Conservation (phyloP, 2,888 invertebrate species). For the Drosophila rellima region DNA sequence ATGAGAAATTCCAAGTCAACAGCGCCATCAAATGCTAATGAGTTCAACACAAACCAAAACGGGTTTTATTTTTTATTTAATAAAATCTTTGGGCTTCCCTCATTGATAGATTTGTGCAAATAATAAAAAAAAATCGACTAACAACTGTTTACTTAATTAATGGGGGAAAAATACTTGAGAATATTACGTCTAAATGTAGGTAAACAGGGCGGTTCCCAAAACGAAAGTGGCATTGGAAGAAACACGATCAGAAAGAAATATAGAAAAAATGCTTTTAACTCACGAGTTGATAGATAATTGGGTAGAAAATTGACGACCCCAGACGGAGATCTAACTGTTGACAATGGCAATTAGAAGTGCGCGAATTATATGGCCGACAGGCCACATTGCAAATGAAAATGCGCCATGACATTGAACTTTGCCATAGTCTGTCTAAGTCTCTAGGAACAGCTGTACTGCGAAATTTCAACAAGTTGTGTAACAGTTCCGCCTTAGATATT, state of each 20-base stretch:
- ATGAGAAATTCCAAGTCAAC: conserved; percentile 42
- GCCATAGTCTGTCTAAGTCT: conserved; percentile 6
- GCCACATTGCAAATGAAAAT: conserved; percentile 13
- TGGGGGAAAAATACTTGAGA: conserved; percentile 63
- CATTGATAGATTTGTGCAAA: conserved; percentile 38
- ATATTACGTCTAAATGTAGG: conserved; percentile 38
- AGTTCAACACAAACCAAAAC: conserved; percentile 57
- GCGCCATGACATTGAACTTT: conserved; percentile 51
- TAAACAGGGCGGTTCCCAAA: conserved; percentile 48
- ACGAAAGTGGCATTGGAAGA: conserved; percentile 46
- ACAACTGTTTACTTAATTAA: conserved; percentile 64
- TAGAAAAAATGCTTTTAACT: conserved; percentile 42
- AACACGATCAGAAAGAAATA: conserved; percentile 25
- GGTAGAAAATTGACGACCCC: conserved; percentile 16
- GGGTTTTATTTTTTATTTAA: conserved; percentile 35
- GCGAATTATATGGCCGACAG: conserved; percentile 35
- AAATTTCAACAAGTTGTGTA: conserved; percentile 25
- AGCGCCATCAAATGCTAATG: conserved; percentile 62
- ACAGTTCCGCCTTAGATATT: conserved; percentile 47
- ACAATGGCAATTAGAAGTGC: conserved; percentile 71
- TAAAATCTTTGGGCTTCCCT: conserved; percentile 62
- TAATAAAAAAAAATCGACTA: conserved; percentile 24
- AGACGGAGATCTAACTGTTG: conserved; percentile 47
- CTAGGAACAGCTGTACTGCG: conserved; percentile 1
- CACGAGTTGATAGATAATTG: conserved; percentile 36